phyloP scores from a whole-genome alignment of 2,113 vertebrate genomes.

The Ammodramus savannarum region DNA sequence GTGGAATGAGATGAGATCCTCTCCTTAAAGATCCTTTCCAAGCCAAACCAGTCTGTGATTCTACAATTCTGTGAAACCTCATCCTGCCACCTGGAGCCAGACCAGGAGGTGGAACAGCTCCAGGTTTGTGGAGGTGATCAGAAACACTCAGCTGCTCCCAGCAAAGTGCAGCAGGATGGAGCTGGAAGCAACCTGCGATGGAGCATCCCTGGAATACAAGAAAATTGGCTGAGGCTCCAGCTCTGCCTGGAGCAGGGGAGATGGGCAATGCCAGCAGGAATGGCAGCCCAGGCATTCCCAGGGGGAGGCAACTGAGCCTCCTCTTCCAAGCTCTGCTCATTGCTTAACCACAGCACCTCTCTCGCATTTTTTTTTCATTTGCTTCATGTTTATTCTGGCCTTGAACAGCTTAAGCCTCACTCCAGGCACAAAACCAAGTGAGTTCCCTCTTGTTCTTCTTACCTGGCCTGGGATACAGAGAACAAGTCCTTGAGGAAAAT shows the following conservation, averaged over 20 bases:
- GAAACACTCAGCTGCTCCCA: background rate
- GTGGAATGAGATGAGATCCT: background rate
- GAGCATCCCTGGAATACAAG: background rate
- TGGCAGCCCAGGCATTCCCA: background rate
- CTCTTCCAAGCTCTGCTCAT: constrained; percentile 21
- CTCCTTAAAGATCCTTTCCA: background rate
- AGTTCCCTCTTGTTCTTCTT: constrained; percentile 29
- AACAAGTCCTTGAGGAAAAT: constrained; percentile 18
- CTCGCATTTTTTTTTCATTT: background rate
- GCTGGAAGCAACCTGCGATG: background rate
- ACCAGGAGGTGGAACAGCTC: background rate
- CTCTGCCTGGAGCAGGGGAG: constrained; percentile 3
- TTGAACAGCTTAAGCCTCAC: constrained; percentile 11
- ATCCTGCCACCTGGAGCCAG: constrained; percentile 49
- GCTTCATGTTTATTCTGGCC: constrained; percentile 48
- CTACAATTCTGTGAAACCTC: background rate
- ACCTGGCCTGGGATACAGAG: constrained; percentile 10
- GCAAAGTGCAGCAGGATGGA: background rate
- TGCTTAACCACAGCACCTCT: constrained; percentile 33
- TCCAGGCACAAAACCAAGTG: constrained; percentile 52
- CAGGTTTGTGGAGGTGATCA: constrained; percentile 27
- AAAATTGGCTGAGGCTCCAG: background rate
- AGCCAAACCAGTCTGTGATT: background rate
- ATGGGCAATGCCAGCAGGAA: background rate
- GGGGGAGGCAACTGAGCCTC: background rate